Evolutionary conservation across 2,888 invertebrate genomes (phyloP).

Genomic region (Pseudococcus jackbeardsleyi): DNA sequence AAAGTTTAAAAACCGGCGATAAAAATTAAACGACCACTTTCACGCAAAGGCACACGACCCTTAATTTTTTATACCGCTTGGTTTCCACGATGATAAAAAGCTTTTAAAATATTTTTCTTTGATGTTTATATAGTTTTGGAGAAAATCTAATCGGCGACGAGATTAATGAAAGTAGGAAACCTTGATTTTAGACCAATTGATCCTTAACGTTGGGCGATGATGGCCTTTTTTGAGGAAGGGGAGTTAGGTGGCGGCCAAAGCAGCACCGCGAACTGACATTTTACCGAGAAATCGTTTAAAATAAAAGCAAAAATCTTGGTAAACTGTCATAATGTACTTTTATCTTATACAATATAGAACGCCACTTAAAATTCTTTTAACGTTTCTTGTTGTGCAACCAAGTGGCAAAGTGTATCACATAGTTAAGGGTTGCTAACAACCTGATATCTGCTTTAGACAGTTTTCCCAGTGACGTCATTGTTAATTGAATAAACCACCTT

Average conservation of each 20-base stretch:
- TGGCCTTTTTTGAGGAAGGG: too few species aligned
- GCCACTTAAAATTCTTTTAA: constrained; percentile 61
- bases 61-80: constrained; percentile 30
- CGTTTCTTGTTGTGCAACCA: constrained; percentile 62
- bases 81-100: neutral
- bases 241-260: neutral
- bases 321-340: constrained; percentile 55
- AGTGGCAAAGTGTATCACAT: constrained; percentile 64
- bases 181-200: neutral
- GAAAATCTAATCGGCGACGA: neutral
- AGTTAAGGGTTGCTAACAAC: constrained; percentile 62
- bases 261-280: neutral
- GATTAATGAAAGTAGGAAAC: constrained; percentile 20
- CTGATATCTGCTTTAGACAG: constrained; percentile 64
- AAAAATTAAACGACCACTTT: constrained; percentile 57
- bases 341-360: constrained; percentile 14
- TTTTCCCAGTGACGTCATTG: constrained; percentile 60
- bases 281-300: constrained; percentile 9
- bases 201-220: neutral
- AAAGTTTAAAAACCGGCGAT: constrained; percentile 49
- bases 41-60: constrained; percentile 21
- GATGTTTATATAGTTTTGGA: neutral
- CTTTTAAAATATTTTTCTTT: constrained; percentile 51
- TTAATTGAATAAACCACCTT: constrained; percentile 65
- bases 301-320: constrained; percentile 38